phyloP scores from a whole-genome alignment of 2,888 invertebrate genomes.

The Xestia rhomboidea region DNA sequence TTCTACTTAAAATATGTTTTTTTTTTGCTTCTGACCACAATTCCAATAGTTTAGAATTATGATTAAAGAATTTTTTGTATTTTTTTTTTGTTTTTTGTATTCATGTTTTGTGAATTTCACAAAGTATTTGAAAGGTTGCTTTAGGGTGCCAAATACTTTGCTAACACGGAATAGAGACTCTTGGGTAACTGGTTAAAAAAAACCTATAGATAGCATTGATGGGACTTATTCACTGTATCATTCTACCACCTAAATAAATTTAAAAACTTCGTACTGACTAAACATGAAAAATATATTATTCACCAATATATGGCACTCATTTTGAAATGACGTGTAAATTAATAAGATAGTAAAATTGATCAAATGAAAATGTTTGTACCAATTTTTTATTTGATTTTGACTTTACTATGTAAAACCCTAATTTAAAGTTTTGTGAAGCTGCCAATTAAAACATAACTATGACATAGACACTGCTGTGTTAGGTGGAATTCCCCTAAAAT shows the following conservation, averaged over 20 bases:
- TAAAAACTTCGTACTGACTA: conserved; percentile 57
- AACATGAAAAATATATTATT: conserved; percentile 59
- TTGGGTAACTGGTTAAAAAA: conserved; percentile 15
- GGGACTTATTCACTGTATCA: conserved; percentile 49
- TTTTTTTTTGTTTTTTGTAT: conserved; percentile 3
- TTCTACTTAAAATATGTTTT: conserved; percentile 19
- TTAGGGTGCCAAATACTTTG: not conserved
- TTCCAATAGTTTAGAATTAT: conserved; percentile 35
- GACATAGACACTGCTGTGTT: conserved; percentile 43
- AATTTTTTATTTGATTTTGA: conserved; percentile 43
- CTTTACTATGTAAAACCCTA: conserved; percentile 28
- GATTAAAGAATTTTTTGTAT: conserved; percentile 10
- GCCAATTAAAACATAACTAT: conserved; percentile 59
- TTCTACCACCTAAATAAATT: conserved; percentile 55
- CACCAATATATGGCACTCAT: conserved; percentile 68
- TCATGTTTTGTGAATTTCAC: not conserved
- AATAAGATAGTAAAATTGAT: conserved; percentile 42
- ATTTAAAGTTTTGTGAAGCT: conserved; percentile 56
- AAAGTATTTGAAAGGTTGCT: conserved; percentile 1
- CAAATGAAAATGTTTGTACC: conserved; percentile 57
- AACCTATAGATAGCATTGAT: conserved; percentile 38
- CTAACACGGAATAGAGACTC: conserved; percentile 25
- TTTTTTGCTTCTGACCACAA: conserved; percentile 41
- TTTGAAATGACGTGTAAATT: conserved; percentile 52
- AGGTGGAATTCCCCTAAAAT: conserved; percentile 83